Conservation (phyloP, 2,888 invertebrate genomes). For the Zygaena filipendulae region DNA sequence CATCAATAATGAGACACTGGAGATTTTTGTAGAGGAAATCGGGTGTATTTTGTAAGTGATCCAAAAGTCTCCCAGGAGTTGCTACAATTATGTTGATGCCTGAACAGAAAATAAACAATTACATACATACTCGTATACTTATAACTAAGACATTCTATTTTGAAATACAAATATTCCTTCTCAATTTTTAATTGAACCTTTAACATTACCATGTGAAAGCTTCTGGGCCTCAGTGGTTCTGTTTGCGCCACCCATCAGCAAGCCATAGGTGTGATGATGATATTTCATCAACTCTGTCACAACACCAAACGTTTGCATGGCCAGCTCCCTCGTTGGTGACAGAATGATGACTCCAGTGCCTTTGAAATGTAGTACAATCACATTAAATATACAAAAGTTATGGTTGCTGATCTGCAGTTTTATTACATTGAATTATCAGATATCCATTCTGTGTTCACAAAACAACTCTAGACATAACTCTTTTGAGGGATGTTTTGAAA, state of each 20-base stretch:
- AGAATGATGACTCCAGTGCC: conserved; percentile 94
- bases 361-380: conserved; percentile 31
- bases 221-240: conserved; percentile 92
- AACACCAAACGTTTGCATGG: conserved; percentile 98
- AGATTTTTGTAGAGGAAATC: conserved; percentile 94
- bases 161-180: too few relatives aligned
- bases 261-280: conserved; percentile 93
- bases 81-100: conserved; percentile 95
- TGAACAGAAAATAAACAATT: conserved; percentile 22
- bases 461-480: too few relatives aligned
- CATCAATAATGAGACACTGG: conserved; percentile 95
- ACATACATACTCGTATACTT: too few relatives aligned
- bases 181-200: too few relatives aligned
- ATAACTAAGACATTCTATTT: too few relatives aligned
- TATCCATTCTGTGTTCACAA: too few relatives aligned
- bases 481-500: too few relatives aligned
- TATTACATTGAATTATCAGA: too few relatives aligned
- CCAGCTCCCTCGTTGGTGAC: conserved; percentile 95
- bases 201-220: conserved; percentile 82
- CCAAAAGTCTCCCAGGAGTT: conserved; percentile 94
- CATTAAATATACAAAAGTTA: background rate
- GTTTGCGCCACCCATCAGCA: conserved; percentile 96
- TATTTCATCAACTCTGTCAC: conserved; percentile 93
- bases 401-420: too few relatives aligned
- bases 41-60: conserved; percentile 93